A percentile compares a stretch with the other conserved stretches of the same genome.
Conservation (phyloP, 2,797 vertebrate species). For the Sebastes baramenuke region DNA sequence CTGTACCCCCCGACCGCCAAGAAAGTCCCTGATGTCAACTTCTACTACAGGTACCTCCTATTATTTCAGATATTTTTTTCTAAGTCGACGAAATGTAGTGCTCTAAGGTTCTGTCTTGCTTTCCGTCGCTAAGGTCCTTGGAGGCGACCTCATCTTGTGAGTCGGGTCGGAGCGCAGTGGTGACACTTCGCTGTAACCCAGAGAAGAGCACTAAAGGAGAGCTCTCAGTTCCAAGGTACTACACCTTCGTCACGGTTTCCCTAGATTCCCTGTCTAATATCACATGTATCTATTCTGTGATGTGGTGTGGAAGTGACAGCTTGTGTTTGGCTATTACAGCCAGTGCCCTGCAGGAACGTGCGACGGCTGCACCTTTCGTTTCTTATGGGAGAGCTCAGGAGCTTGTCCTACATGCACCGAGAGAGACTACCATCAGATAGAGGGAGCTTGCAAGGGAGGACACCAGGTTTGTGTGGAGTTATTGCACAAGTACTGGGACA, state of each 20-base stretch:
- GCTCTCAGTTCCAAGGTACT: constrained; percentile 92
- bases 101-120: neutral
- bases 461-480: constrained; percentile 83
- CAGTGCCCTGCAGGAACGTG: constrained; percentile 94
- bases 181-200: constrained; percentile 91
- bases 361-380: constrained; percentile 93
- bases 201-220: constrained; percentile 84
- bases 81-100: accelerated
- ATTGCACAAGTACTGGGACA: neutral
- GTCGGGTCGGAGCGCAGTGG: constrained; percentile 89
- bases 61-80: neutral
- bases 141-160: constrained; percentile 90
- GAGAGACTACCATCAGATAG: constrained; percentile 92
- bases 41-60: constrained; percentile 89
- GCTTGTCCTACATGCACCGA: constrained; percentile 93
- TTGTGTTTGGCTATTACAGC: constrained; percentile 73
- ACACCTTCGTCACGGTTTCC: neutral
- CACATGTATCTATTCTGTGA: neutral
- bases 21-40: constrained; percentile 91
- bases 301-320: neutral
- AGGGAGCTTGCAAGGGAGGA: constrained; percentile 92
- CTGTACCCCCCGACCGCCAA: constrained; percentile 81
- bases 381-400: constrained; percentile 94
- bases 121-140: constrained; percentile 82
- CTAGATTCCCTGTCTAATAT: neutral